phyloP scores from a whole-genome alignment of 2,113 vertebrate species.

The Corvus cornix region DNA sequence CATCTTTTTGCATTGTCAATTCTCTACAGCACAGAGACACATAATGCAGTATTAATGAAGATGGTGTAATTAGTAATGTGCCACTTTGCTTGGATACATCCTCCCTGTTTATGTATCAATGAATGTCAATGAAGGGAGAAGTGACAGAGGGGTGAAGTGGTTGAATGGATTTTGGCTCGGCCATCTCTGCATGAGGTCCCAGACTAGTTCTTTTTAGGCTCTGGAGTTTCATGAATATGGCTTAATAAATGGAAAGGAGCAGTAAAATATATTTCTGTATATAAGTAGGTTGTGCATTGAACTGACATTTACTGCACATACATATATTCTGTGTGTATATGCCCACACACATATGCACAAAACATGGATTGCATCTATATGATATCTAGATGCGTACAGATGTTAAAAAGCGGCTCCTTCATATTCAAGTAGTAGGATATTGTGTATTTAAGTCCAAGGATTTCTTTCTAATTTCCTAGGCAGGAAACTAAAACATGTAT shows the following conservation, averaged over 20 bases:
- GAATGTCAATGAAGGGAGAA: neutral
- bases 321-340: neutral
- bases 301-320: neutral
- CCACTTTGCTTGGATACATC: neutral
- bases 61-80: neutral
- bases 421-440: neutral
- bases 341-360: fast-evolving
- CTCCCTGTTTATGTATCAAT: neutral
- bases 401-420: neutral
- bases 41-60: slow-evolving; percentile 18
- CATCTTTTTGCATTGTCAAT: neutral
- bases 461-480: neutral
- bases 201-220: neutral
- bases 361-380: neutral
- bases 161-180: neutral
- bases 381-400: neutral
- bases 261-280: neutral
- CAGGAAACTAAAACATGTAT: neutral
- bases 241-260: neutral
- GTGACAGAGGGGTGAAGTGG: neutral
- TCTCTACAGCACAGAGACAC: neutral
- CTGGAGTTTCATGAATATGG: neutral
- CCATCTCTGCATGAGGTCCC: neutral
- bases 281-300: neutral
- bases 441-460: neutral